A percentile compares a stretch with the other conserved stretches of the same genome.
phyloP scores from a whole-genome alignment of 2,113 vertebrate species.

The Pangasianodon gigas region DNA sequence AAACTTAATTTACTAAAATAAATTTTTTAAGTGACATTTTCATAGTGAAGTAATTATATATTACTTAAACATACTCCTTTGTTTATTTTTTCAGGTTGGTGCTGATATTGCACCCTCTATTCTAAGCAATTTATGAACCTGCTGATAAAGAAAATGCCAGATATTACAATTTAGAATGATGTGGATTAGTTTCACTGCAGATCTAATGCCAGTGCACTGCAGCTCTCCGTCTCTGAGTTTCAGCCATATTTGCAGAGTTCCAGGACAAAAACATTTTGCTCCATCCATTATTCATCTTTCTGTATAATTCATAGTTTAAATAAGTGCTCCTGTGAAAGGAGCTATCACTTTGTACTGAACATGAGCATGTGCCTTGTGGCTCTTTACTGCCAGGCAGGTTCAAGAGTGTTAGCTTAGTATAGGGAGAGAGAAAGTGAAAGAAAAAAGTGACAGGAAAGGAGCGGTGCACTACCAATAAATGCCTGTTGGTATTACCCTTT shows the following conservation, averaged over 20 bases:
- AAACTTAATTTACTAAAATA: neutral
- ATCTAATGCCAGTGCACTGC: neutral
- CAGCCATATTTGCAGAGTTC: slow-evolving; percentile 39
- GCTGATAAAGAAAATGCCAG: neutral
- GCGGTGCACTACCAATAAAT: slow-evolving; percentile 7
- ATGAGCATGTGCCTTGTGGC: slow-evolving; percentile 16
- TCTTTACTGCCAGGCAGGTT: slow-evolving; percentile 28
- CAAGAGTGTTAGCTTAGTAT: neutral
- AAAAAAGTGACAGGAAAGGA: slow-evolving; percentile 26
- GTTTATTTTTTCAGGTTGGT: neutral
- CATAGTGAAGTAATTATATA: neutral
- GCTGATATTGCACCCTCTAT: neutral
- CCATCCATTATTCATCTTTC: slow-evolving; percentile 64
- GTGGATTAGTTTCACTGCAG: neutral
- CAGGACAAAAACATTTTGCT: slow-evolving; percentile 49
- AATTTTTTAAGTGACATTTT: neutral
- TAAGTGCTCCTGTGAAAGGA: slow-evolving; percentile 38
- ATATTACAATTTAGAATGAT: neutral
- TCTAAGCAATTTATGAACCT: neutral
- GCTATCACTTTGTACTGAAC: neutral
- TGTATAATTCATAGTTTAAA: slow-evolving; percentile 64
- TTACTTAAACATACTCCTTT: neutral
- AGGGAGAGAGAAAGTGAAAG: neutral
- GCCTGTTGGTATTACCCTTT: neutral
- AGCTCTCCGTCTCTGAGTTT: slow-evolving; percentile 14